Percentiles rank a stretch among this genome's conserved stretches.
Evolutionary conservation across 2,888 invertebrate species (phyloP).

Genomic region (Nyleta sp.): DNA sequence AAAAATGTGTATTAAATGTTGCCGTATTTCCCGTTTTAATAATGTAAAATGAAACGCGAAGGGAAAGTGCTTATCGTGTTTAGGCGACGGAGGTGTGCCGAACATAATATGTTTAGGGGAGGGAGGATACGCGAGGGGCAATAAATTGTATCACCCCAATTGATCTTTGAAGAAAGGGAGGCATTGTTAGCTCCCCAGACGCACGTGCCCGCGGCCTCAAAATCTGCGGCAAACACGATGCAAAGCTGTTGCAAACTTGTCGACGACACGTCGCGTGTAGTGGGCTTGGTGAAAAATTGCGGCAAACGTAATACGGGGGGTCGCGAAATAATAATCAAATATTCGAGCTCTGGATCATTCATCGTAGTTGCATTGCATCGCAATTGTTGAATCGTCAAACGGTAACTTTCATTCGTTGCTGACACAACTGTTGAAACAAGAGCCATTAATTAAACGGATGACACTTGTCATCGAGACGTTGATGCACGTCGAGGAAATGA

Average conservation of each 20-base stretch:
- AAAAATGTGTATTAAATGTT: slow-evolving; percentile 3
- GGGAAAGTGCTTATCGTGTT: slow-evolving; percentile 19
- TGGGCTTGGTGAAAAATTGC: slow-evolving; percentile 53
- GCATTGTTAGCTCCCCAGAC: slow-evolving; percentile 31
- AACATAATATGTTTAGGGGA: slow-evolving; percentile 32
- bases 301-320: slow-evolving; percentile 26
- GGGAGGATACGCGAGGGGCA: slow-evolving; percentile 31
- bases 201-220: slow-evolving; percentile 35
- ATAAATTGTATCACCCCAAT: slow-evolving; percentile 53
- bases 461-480: too few species aligned
- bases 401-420: too few species aligned
- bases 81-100: slow-evolving; percentile 22
- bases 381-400: too few species aligned
- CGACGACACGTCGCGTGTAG: slow-evolving; percentile 15
- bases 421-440: too few species aligned
- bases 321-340: slow-evolving; percentile 11
- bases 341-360: too few species aligned
- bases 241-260: slow-evolving; percentile 46
- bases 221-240: slow-evolving; percentile 41
- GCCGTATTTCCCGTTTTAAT: slow-evolving; percentile 19
- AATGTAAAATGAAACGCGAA: slow-evolving; percentile 1
- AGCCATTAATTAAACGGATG: too few species aligned
- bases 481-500: not conserved
- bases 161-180: slow-evolving; percentile 39
- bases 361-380: too few species aligned